phyloP scores from a whole-genome alignment of 2,113 vertebrate species.

The Erythrocercus mccallii region DNA sequence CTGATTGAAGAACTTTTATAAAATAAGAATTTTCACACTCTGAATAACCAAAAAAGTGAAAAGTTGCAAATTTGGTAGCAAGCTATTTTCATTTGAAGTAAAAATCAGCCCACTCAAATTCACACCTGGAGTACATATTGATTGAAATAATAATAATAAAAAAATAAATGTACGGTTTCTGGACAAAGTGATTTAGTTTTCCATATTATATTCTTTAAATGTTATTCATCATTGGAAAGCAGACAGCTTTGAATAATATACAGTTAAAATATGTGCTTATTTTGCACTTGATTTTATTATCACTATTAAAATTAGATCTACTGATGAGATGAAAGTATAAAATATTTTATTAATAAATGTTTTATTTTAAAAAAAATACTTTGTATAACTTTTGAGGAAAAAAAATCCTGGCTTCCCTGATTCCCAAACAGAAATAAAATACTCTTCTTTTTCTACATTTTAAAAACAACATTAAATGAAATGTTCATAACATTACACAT shows the following conservation, averaged over 20 bases:
- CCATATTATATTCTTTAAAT: not conserved
- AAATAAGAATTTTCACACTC: not conserved
- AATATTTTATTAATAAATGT: not conserved
- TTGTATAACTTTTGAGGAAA: not conserved
- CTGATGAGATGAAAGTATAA: not conserved
- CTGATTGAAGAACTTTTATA: not conserved
- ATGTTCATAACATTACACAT: accelerated
- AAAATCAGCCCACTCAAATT: not conserved
- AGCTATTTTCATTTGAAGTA: not conserved
- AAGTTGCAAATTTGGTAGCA: not conserved
- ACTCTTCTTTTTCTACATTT: not conserved
- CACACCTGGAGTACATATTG: not conserved
- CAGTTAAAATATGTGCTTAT: not conserved
- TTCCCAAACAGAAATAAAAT: not conserved
- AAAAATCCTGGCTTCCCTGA: not conserved
- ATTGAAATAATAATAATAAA: not conserved
- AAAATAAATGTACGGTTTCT: not conserved
- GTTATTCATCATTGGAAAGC: not conserved
- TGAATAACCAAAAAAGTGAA: not conserved
- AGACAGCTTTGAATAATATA: not conserved
- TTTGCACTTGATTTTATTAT: not conserved
- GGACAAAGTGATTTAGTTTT: not conserved
- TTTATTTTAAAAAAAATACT: not conserved
- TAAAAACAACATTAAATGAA: not conserved
- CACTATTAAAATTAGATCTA: not conserved